A percentile compares a stretch with the other conserved stretches of the same genome.
These are phyloP conservation scores for Rhynchophorus ferrugineus DNA, from an alignment of 1,140 invertebrate genomes.

Conservation along the genomic window DNA sequence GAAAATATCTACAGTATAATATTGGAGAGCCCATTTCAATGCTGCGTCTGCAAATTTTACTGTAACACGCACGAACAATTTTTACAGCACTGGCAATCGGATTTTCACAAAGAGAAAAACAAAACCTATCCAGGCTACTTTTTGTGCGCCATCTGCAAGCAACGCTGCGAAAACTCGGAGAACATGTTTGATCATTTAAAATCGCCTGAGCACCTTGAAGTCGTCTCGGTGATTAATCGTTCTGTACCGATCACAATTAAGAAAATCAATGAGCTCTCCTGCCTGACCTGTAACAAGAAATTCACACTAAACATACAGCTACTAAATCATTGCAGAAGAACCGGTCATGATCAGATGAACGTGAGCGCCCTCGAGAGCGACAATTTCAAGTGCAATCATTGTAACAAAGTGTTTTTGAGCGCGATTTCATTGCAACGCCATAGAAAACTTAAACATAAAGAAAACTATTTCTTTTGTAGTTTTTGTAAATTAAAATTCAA, in stretches of 20 bases:
- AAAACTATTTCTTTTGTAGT: constrained; percentile 57
- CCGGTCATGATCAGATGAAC: constrained; percentile 42
- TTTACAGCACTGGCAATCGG: constrained; percentile 64
- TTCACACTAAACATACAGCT: constrained; percentile 66
- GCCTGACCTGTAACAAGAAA: constrained; percentile 51
- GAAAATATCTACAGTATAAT: constrained; percentile 71
- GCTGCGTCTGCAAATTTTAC: constrained; percentile 74
- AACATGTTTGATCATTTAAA: constrained; percentile 64
- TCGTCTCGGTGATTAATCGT: constrained; percentile 63
- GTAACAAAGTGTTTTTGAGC: constrained; percentile 50
- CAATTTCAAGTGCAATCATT: constrained; percentile 45
- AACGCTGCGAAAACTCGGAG: constrained; percentile 55
- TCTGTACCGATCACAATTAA: constrained; percentile 73
- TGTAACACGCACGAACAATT: constrained; percentile 68
- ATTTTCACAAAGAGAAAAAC: constrained; percentile 48
- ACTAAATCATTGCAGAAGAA: constrained; percentile 51
- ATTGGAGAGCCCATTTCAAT: constrained; percentile 74
- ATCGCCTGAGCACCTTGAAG: constrained; percentile 58
- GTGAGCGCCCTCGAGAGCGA: constrained; percentile 12
- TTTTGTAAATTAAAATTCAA: constrained; percentile 58
- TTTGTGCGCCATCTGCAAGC: constrained; percentile 70
- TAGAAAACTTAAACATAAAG: constrained; percentile 46
- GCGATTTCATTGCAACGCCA: constrained; percentile 60
- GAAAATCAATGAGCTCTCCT: constrained; percentile 54
- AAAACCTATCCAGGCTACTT: constrained; percentile 47